These are phyloP conservation scores for Pogonomyrmex barbatus DNA, from an alignment of 1,140 invertebrate genomes.

Conservation along the genomic window DNA sequence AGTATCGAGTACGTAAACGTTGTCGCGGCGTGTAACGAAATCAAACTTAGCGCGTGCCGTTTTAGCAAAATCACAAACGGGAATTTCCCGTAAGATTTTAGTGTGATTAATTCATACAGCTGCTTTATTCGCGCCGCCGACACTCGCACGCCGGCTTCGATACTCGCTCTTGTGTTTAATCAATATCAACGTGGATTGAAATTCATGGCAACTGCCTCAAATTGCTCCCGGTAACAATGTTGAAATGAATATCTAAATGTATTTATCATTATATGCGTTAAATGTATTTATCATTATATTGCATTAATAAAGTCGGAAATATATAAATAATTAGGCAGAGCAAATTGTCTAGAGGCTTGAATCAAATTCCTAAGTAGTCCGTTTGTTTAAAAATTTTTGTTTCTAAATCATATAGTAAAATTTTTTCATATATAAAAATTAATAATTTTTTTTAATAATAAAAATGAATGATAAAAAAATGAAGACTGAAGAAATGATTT, in stretches of 20 bases:
- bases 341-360: background rate
- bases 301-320: background rate
- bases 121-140: constrained; percentile 1
- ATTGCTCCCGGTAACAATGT: constrained; percentile 37
- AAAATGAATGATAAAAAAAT: background rate
- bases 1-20: constrained; percentile 30
- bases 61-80: background rate
- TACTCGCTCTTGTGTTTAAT: background rate
- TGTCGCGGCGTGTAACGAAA: constrained; percentile 10
- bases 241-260: constrained; percentile 14
- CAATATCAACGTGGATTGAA: constrained; percentile 48
- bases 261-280: background rate
- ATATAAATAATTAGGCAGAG: background rate
- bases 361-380: background rate
- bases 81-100: constrained; percentile 23
- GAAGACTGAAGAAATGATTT: background rate
- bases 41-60: constrained; percentile 28
- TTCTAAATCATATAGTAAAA: background rate
- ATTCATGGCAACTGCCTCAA: constrained; percentile 43
- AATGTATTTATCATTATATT: background rate
- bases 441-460: background rate
- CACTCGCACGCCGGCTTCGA: constrained; percentile 3
- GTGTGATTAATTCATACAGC: background rate
- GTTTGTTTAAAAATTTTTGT: background rate
- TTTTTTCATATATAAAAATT: background rate